phyloP scores from a whole-genome alignment of 2,888 invertebrate genomes.

The Philaethria dido region DNA sequence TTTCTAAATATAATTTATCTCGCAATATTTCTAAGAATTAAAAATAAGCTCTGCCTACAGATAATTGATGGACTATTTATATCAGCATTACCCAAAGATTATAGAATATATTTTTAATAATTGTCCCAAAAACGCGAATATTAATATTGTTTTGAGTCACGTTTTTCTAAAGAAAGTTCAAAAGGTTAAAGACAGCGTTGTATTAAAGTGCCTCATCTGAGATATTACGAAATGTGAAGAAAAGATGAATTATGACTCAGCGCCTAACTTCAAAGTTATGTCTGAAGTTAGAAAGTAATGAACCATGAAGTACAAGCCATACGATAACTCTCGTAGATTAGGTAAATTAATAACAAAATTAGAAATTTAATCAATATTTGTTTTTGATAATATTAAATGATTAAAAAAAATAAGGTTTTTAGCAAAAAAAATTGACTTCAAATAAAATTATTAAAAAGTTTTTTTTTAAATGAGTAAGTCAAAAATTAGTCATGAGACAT shows the following conservation, averaged over 20 bases:
- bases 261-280: conserved; percentile 27
- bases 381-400: no score
- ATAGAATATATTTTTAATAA: background rate
- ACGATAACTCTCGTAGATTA: conserved; percentile 17
- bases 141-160: background rate
- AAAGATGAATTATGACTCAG: conserved; percentile 33
- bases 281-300: conserved; percentile 23
- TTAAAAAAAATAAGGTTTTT: no score
- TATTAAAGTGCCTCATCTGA: conserved; percentile 35
- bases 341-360: conserved; percentile 2
- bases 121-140: background rate
- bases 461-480: no score
- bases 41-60: background rate
- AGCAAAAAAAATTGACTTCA: no score
- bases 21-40: background rate
- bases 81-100: background rate
- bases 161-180: conserved; percentile 17
- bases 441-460: no score
- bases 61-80: background rate
- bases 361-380: background rate
- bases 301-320: conserved; percentile 16
- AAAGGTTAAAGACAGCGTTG: conserved; percentile 32
- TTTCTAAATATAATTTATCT: background rate
- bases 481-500: no score
- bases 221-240: conserved; percentile 37